These are phyloP conservation scores for Coelinius sp. DNA, from an alignment of 2,888 invertebrate genomes.

Conservation along the genomic window DNA sequence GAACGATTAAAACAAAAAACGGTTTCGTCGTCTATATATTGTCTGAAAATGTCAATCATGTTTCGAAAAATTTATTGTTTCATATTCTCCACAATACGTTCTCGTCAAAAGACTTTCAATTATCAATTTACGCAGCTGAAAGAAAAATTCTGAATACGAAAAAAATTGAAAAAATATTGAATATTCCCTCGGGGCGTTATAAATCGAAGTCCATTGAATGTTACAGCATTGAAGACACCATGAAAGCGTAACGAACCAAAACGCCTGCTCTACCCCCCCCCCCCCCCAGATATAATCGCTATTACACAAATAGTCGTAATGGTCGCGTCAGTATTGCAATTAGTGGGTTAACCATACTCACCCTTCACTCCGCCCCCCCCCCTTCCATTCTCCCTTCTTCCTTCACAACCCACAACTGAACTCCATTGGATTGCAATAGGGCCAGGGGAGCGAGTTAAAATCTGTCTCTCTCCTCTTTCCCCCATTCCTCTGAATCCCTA, in stretches of 20 bases:
- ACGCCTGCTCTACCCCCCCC: neutral
- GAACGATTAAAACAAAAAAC: too few species aligned
- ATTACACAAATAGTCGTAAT: slow-evolving; percentile 62
- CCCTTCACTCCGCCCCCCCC: slow-evolving; percentile 15
- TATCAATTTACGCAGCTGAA: neutral
- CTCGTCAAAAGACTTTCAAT: neutral
- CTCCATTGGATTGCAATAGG: slow-evolving; percentile 31
- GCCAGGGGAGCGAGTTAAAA: slow-evolving; percentile 37
- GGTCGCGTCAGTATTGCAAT: slow-evolving; percentile 66
- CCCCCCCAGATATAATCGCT: slow-evolving; percentile 58
- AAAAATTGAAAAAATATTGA: neutral
- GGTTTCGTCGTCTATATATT: too few species aligned
- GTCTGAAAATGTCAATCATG: too few species aligned
- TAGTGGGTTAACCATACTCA: slow-evolving; percentile 64
- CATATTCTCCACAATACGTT: too few species aligned
- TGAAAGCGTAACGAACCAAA: slow-evolving; percentile 12
- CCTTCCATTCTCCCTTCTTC: slow-evolving; percentile 38
- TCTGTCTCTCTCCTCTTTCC: slow-evolving; percentile 6
- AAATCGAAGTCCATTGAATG: slow-evolving; percentile 20
- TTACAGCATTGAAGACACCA: slow-evolving; percentile 5
- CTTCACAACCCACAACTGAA: slow-evolving; percentile 26
- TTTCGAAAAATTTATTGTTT: neutral
- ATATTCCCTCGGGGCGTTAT: neutral
- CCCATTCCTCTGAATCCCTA: neutral
- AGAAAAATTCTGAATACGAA: neutral